These are phyloP conservation scores for Scophthalmus maximus DNA, from an alignment of 2,113 vertebrate species.

Conservation along the genomic window DNA sequence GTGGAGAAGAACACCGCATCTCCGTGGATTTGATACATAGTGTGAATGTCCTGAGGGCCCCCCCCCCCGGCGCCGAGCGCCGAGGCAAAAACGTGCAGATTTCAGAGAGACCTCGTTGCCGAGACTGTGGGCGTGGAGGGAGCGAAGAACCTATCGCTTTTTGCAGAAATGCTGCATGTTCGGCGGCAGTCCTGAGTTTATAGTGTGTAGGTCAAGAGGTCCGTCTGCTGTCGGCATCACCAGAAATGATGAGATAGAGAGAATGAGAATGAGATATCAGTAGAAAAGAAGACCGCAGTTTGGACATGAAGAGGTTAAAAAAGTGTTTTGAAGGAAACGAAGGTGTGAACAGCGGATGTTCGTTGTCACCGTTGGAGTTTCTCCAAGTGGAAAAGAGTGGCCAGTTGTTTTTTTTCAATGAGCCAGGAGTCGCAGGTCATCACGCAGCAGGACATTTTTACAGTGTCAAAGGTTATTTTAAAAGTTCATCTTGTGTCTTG, in stretches of 20 bases:
- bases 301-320: no score
- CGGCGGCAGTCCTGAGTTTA: not conserved
- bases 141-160: conserved; percentile 9
- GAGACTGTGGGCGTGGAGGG: conserved; percentile 1
- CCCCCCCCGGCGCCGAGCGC: conserved; percentile 4
- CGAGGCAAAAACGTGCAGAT: conserved; percentile 26
- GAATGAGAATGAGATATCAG: no score
- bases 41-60: conserved; percentile 48
- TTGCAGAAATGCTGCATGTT: not conserved
- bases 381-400: no score
- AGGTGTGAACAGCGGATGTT: no score
- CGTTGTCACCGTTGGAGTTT: no score
- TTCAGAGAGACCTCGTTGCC: conserved; percentile 12
- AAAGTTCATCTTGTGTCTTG: not conserved
- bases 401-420: no score
- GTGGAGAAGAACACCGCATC: conserved; percentile 43
- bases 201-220: not conserved
- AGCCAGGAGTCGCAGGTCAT: no score
- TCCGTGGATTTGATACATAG: conserved; percentile 35
- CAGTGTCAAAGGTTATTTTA: not conserved
- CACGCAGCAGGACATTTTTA: not conserved
- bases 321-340: no score
- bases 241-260: not conserved
- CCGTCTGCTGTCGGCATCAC: not conserved
- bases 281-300: no score